These are phyloP conservation scores for Drosophila nigricruria DNA, from an alignment of 2,888 invertebrate species.

Conservation along the genomic window DNA sequence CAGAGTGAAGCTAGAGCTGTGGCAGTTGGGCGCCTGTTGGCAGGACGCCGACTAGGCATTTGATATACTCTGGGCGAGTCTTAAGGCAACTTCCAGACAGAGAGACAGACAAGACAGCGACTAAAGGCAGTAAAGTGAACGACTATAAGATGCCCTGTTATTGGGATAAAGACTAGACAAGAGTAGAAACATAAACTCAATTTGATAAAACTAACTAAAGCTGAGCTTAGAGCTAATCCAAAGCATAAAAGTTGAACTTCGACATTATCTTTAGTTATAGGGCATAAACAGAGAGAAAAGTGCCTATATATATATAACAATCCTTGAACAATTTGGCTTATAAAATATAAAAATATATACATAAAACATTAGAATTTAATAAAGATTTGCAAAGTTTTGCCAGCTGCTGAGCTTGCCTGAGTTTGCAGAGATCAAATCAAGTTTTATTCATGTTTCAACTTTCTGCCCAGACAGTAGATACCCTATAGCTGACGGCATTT, in stretches of 20 bases:
- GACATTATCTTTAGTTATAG: too few relatives aligned
- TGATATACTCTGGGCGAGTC: slow-evolving; percentile 15
- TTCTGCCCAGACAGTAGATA: neutral
- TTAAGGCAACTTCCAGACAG: neutral
- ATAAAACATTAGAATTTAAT: too few relatives aligned
- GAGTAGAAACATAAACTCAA: neutral
- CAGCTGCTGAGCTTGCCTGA: too few relatives aligned
- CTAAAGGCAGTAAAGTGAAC: neutral
- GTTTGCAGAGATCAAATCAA: neutral
- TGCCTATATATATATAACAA: too few relatives aligned
- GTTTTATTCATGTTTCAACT: neutral
- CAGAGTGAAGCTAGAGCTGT: neutral
- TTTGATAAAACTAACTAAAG: too few relatives aligned
- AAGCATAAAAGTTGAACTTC: too few relatives aligned
- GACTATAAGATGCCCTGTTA: neutral
- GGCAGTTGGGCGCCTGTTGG: neutral
- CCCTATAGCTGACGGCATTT: neutral
- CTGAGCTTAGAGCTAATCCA: too few relatives aligned
- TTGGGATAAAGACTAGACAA: neutral
- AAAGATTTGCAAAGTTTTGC: too few relatives aligned
- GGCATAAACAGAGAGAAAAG: too few relatives aligned
- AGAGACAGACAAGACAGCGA: neutral
- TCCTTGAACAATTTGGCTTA: too few relatives aligned
- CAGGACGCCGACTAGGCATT: slow-evolving; percentile 14
- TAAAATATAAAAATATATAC: too few relatives aligned